Conservation (phyloP, 2,888 invertebrate genomes). For the Balanococcus diminutus region DNA sequence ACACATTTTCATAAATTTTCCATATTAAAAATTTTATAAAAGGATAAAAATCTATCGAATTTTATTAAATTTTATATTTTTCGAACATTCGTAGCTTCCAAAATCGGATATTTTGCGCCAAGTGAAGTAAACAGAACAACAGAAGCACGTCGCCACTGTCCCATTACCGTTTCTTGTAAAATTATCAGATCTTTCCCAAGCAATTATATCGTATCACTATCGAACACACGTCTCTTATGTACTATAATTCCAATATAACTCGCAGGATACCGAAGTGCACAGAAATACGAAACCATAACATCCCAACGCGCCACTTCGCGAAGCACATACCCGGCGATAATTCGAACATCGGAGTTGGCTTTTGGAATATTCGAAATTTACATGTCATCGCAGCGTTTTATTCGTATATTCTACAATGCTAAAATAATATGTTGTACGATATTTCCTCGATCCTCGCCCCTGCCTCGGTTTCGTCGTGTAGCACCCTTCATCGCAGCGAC, state of each 20-base stretch:
- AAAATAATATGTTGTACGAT: background rate
- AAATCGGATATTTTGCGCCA: too few relatives aligned
- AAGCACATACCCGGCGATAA: background rate
- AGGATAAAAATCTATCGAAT: too few relatives aligned
- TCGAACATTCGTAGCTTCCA: too few relatives aligned
- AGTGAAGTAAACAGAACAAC: too few relatives aligned
- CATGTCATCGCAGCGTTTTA: conserved; percentile 48
- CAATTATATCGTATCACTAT: background rate
- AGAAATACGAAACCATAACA: background rate
- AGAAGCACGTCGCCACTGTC: background rate
- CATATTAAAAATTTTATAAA: too few relatives aligned
- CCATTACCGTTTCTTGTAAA: background rate
- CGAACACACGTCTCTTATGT: background rate
- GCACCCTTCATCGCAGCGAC: background rate
- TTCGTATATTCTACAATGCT: background rate
- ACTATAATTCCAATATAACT: background rate
- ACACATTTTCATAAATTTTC: too few relatives aligned
- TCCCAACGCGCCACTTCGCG: background rate
- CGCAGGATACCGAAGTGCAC: too few relatives aligned
- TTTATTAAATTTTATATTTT: too few relatives aligned
- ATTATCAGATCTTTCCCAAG: background rate
- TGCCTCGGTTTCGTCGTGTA: background rate
- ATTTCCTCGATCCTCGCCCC: conserved; percentile 8
- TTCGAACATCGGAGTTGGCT: conserved; percentile 31
- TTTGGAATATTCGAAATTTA: conserved; percentile 46